These are phyloP conservation scores for Coregonus sp. DNA, from an alignment of 2,797 vertebrate genomes.

Conservation along the genomic window DNA sequence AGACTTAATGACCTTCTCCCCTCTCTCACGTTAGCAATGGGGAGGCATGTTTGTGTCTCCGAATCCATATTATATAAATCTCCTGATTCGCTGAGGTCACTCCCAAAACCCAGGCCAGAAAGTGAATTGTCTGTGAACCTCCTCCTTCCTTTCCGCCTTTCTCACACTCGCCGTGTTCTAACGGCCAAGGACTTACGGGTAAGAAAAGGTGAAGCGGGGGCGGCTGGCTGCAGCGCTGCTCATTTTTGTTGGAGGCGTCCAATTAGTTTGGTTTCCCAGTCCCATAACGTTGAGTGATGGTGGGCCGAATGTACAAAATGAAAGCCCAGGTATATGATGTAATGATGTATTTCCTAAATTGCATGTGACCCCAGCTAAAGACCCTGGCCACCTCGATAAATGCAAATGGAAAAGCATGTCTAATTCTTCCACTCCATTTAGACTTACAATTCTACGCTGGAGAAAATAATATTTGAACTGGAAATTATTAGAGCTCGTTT, in stretches of 20 bases:
- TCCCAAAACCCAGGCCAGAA: no score
- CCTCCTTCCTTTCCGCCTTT: background rate
- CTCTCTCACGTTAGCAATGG: background rate
- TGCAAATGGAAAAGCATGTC: slow-evolving; percentile 38
- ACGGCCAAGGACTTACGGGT: slow-evolving; percentile 5
- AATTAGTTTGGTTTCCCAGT: slow-evolving; percentile 35
- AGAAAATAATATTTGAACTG: slow-evolving; percentile 45
- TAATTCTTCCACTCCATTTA: slow-evolving; percentile 54
- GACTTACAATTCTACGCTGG: slow-evolving; percentile 28
- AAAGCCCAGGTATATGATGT: slow-evolving; percentile 25
- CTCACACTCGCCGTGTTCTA: background rate
- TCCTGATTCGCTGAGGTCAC: slow-evolving; percentile 2
- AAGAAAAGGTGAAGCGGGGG: slow-evolving; percentile 13
- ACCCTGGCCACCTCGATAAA: slow-evolving; percentile 48
- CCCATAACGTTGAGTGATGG: slow-evolving; percentile 10
- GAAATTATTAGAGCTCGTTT: slow-evolving; percentile 39
- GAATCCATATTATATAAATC: slow-evolving; percentile 11
- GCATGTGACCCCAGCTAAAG: slow-evolving; percentile 27
- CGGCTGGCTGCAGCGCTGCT: slow-evolving; percentile 12
- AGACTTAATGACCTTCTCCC: slow-evolving; percentile 14
- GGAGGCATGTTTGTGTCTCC: background rate
- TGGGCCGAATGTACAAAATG: slow-evolving; percentile 29
- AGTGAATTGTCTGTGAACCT: background rate
- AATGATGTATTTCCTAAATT: slow-evolving; percentile 37
- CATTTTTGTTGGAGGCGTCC: slow-evolving; percentile 21